A percentile compares a stretch with the other conserved stretches of the same genome.
These are phyloP conservation scores for Pteropus alecto DNA, from an alignment of 2,113 vertebrate species.

Conservation along the genomic window DNA sequence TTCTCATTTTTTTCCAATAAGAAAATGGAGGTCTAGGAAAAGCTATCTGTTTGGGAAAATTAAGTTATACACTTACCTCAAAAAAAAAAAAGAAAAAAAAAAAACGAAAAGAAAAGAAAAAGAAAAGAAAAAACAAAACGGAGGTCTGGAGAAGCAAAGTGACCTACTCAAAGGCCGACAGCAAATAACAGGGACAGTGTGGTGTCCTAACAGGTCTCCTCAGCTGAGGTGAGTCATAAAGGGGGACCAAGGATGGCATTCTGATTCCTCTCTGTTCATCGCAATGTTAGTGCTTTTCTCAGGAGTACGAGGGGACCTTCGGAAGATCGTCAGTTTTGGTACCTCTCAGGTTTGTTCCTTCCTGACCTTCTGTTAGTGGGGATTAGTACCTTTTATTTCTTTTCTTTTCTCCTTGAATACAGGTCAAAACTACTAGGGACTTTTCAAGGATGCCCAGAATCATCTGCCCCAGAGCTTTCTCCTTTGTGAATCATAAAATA, in stretches of 20 bases:
- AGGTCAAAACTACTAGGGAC: not conserved
- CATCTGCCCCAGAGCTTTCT: not conserved
- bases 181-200: not conserved
- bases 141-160: not conserved
- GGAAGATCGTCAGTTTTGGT: not conserved
- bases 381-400: not conserved
- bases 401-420: not conserved
- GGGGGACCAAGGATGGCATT: fast-evolving
- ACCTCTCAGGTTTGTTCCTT: not conserved
- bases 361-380: fast-evolving
- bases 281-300: fast-evolving
- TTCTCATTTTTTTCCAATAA: not conserved
- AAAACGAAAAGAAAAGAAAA: too few species aligned
- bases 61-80: too few species aligned
- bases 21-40: not conserved
- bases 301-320: not conserved
- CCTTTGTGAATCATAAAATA: not conserved
- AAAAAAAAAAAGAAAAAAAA: too few species aligned
- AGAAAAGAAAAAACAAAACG: not conserved
- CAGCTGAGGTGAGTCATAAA: too few species aligned
- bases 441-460: not conserved
- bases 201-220: not conserved
- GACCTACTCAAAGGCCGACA: not conserved
- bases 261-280: not conserved
- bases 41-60: too few species aligned